Evolutionary conservation across 2,888 invertebrate genomes (phyloP).

Genomic region (Ectemnius continuus): DNA sequence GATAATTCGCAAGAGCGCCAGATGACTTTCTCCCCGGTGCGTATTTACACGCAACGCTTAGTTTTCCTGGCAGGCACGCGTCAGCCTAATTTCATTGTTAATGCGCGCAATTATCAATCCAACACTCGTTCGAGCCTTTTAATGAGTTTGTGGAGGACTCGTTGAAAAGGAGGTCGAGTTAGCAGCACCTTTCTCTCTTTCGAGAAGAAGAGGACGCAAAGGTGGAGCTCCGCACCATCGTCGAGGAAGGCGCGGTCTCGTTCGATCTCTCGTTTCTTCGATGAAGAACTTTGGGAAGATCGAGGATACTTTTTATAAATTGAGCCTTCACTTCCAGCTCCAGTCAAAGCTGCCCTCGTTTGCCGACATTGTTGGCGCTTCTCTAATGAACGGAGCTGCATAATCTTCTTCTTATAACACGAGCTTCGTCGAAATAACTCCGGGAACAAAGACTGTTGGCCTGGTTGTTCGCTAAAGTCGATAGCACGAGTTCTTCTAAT

Average conservation of each 20-base stretch:
- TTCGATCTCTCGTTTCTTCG: conserved; percentile 3
- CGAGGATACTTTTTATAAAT: not conserved
- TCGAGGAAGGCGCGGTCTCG: conserved; percentile 52
- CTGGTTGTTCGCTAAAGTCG: too few species aligned
- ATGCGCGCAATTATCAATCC: conserved; percentile 54
- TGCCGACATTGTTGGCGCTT: too few species aligned
- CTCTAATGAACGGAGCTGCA: too few species aligned
- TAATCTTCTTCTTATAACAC: too few species aligned
- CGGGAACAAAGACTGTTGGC: too few species aligned
- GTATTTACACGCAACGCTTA: conserved; percentile 24
- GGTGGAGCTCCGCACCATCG: not conserved
- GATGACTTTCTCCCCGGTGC: conserved; percentile 47
- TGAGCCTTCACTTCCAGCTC: not conserved
- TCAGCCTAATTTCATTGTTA: conserved; percentile 32
- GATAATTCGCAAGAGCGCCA: conserved; percentile 9
- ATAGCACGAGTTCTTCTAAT: too few species aligned
- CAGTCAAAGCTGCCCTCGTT: too few species aligned
- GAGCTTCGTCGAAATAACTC: too few species aligned
- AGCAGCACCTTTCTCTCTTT: conserved; percentile 67
- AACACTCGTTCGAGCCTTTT: conserved; percentile 27
- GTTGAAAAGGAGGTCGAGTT: conserved; percentile 70
- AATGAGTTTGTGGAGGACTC: conserved; percentile 47
- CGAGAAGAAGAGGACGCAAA: conserved; percentile 45
- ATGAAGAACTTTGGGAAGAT: conserved; percentile 4
- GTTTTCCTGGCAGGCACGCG: conserved; percentile 18